Evolutionary conservation across 2,888 invertebrate genomes (phyloP).

Genomic region (Drosophila atripex): DNA sequence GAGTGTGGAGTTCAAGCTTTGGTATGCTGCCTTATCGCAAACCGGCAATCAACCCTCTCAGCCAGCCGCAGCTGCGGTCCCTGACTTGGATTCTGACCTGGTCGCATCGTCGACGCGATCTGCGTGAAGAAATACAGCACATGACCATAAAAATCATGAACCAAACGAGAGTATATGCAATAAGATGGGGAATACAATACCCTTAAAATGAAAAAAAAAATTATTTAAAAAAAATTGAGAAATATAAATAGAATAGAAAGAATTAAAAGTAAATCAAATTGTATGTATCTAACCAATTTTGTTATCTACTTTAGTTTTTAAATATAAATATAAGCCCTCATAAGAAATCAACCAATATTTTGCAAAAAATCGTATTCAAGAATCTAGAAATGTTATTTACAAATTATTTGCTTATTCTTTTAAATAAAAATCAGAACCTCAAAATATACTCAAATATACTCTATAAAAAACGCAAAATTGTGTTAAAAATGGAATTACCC

Average conservation of each 20-base stretch:
- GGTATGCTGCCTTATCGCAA: slow-evolving; percentile 73
- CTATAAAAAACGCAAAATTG: background rate
- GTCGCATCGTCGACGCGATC: slow-evolving; percentile 65
- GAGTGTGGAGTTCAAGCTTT: slow-evolving; percentile 52
- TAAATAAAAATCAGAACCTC: background rate
- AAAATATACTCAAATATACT: background rate
- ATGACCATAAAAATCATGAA: slow-evolving; percentile 52
- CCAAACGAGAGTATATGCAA: slow-evolving; percentile 7
- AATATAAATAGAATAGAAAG: background rate
- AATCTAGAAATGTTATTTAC: background rate
- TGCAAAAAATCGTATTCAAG: no score
- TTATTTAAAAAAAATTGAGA: background rate
- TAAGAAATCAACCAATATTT: no score
- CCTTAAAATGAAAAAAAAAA: background rate
- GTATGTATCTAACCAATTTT: no score
- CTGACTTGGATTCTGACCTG: slow-evolving; percentile 32
- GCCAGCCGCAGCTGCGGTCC: slow-evolving; percentile 14
- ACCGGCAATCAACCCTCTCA: slow-evolving; percentile 59
- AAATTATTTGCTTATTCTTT: background rate
- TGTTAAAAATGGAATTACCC: slow-evolving; percentile 14
- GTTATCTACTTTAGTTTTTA: no score
- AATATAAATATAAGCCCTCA: no score
- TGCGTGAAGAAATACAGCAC: slow-evolving; percentile 72
- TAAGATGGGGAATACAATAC: slow-evolving; percentile 3
- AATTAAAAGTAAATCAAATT: no score